Evolutionary conservation across 1,140 invertebrate genomes (phyloP), one percentile per base, ranked within the genome.

Genomic region (Mya arenaria): DNA sequence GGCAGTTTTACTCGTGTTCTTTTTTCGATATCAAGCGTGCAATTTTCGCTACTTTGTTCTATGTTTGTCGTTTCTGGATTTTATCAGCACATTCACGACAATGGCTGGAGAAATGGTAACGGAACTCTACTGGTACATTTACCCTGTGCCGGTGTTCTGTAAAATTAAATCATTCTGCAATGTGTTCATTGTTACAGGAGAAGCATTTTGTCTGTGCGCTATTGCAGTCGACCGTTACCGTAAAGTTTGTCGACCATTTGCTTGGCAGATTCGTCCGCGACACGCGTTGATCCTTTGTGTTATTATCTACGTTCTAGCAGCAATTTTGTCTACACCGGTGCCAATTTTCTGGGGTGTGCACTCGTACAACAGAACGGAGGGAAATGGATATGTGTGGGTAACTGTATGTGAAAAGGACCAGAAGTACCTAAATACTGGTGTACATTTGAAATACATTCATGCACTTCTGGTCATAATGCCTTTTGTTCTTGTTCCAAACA

Each of bases 81-180:
- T 88, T 10, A 58, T 84, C 23, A 84, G 84, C 65, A 84, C 82
- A 37, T 60, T 78, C 23, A 74, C 86, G 1, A 83, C 82, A 28
- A 85, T 88, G n/a, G 84, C 87, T 32, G 86, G 84, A 10, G 87
- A 88, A 52, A 84, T 87, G 30, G 62, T 87, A 0, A 84, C 85
- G 68, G 84, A 87, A 48, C 56, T 68, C 8, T 81, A 75, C 63
- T 87, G 86, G 82, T 88, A 87, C 83, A 87, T 77, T 0, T 88
- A 87, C 75, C 82, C 82, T 13, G 39, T 10, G 32, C 66, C 15
- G 10, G 30, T 44, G 30, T 30, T 85, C n/a, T 86, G 87, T 39
- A 85, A 88, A 56, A 37, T 82, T 1, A 56, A 85, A 17, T 48
- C 81, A 19, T 82, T 81, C 37, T 79, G 84, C 8, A 86, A 85